phyloP scores from a whole-genome alignment of 2,888 invertebrate species.

The Chaetogeoica ovagalla region DNA sequence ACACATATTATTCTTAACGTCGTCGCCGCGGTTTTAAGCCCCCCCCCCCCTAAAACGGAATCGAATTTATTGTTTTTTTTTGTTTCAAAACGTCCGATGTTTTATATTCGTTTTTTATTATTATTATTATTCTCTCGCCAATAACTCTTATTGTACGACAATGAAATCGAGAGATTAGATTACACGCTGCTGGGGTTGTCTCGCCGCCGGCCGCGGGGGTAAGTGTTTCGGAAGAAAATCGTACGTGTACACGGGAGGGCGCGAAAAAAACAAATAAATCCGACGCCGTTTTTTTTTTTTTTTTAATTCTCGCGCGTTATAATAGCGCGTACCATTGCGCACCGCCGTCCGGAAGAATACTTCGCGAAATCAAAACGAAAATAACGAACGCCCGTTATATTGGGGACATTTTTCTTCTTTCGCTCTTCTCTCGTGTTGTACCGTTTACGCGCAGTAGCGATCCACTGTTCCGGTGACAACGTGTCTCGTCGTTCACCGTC shows the following conservation, averaged over 20 bases:
- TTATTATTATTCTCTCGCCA: conserved; percentile 37
- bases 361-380: too few relatives aligned
- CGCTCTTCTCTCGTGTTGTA: too few relatives aligned
- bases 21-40: conserved; percentile 31
- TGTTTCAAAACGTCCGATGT: conserved; percentile 47
- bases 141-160: conserved; percentile 44
- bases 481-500: too few relatives aligned
- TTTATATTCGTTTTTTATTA: conserved; percentile 35
- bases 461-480: too few relatives aligned
- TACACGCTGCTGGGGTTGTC: conserved; percentile 25
- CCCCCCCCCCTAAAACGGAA: conserved; percentile 23
- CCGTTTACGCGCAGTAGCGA: too few relatives aligned
- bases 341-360: too few relatives aligned
- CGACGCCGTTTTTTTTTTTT: conserved; percentile 44
- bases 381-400: too few relatives aligned
- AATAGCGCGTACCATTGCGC: too few relatives aligned
- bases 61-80: conserved; percentile 52
- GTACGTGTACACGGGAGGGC: too few relatives aligned
- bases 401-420: too few relatives aligned
- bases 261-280: conserved; percentile 41
- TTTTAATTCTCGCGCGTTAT: conserved; percentile 26
- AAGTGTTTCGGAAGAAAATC: too few relatives aligned
- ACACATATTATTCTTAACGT: conserved; percentile 3
- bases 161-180: conserved; percentile 53
- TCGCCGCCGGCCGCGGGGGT: too few relatives aligned